Evolutionary conservation across 2,888 invertebrate genomes (phyloP).

Genomic region (Drosophila infuscata): DNA sequence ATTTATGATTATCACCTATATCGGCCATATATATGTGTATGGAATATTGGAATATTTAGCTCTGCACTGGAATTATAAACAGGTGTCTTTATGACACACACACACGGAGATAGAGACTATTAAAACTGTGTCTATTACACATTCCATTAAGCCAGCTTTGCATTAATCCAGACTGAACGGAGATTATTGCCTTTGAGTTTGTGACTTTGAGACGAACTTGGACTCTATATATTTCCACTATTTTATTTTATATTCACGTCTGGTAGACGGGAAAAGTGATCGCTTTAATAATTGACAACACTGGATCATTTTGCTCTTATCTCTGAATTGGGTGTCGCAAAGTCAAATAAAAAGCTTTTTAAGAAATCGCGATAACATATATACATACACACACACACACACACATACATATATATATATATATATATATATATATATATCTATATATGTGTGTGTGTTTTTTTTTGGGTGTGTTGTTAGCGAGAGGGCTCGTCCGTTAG

Average conservation of each 20-base stretch:
- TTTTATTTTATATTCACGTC: conserved; percentile 8
- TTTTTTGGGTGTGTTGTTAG: not conserved
- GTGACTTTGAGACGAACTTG: conserved; percentile 42
- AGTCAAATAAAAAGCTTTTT: conserved; percentile 12
- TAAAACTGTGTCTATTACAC: not conserved
- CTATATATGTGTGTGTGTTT: conserved; percentile 5
- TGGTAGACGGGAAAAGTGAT: conserved; percentile 9
- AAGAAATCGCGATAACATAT: conserved; percentile 37
- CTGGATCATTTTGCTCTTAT: conserved; percentile 50
- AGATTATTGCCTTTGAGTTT: conserved; percentile 24
- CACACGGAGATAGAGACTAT: not conserved
- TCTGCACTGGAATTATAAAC: not conserved
- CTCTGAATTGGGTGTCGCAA: conserved; percentile 18
- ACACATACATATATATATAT: too few relatives aligned
- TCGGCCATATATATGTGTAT: not conserved
- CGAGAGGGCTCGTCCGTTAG: conserved; percentile 65
- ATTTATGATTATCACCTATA: conserved; percentile 4
- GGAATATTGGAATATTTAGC: not conserved
- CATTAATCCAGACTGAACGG: conserved; percentile 10
- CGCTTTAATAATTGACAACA: conserved; percentile 47
- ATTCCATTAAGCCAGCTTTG: conserved; percentile 1
- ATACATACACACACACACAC: too few relatives aligned
- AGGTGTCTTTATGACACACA: not conserved
- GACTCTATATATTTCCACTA: conserved; percentile 23
- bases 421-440: too few relatives aligned